Evolutionary conservation across 1,140 invertebrate species (phyloP).

Genomic region (Penaeus indicus): DNA sequence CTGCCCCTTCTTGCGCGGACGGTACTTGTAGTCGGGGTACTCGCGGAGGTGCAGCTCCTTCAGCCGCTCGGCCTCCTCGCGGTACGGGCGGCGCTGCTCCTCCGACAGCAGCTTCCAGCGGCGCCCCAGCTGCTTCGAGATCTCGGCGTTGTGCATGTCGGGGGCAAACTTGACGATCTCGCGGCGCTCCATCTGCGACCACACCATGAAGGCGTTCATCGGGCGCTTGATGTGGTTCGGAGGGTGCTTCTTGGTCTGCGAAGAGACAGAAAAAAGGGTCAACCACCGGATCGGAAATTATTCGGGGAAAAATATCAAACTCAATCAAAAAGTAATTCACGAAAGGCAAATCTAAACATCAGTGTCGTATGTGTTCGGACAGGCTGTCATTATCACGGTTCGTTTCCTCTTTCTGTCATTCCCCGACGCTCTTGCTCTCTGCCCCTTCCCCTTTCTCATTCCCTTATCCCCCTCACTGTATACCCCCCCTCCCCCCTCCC

Average conservation of each 20-base stretch:
- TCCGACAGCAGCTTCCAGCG: slow-evolving; percentile 92
- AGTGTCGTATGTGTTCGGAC: slow-evolving; percentile 15
- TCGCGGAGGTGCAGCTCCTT: slow-evolving; percentile 92
- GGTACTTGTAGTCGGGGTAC: slow-evolving; percentile 98
- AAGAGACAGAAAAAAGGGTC: slow-evolving; percentile 64
- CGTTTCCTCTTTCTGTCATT: no score
- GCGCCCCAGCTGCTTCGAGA: slow-evolving; percentile 91
- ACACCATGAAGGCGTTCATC: slow-evolving; percentile 99
- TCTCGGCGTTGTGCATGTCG: slow-evolving; percentile 97
- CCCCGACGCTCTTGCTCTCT: no score
- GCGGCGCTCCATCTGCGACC: slow-evolving; percentile 93
- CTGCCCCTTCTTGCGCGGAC: slow-evolving; percentile 86
- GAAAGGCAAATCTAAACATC: background rate
- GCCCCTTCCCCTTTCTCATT: no score
- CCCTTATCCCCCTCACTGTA: no score
- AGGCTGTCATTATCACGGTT: slow-evolving; percentile 20
- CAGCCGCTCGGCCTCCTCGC: slow-evolving; percentile 92
- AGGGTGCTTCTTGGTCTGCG: slow-evolving; percentile 93
- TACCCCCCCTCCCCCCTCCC: no score
- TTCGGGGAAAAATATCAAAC: background rate
- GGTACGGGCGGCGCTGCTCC: slow-evolving; percentile 91
- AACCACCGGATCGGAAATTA: background rate
- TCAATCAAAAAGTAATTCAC: background rate
- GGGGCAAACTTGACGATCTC: slow-evolving; percentile 94
- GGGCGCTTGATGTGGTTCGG: slow-evolving; percentile 96